Conservation (phyloP, 37 sponge, comb jelly and placozoan genomes). For the Diacarnus erythraeanus region DNA sequence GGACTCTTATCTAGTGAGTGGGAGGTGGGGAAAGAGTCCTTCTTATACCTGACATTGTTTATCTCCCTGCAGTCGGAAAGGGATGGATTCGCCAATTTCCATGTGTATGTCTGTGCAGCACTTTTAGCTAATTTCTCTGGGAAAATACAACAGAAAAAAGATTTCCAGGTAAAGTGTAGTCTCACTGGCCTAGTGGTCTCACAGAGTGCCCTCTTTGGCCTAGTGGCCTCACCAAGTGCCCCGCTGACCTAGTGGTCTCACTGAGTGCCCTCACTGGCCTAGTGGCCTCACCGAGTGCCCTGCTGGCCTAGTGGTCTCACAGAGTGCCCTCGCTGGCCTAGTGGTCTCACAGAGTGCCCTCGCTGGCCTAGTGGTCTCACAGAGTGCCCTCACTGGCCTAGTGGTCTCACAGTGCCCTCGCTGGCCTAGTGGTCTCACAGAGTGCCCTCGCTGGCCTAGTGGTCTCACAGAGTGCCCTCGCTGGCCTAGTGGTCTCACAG, state of each 20-base stretch:
- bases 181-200: neutral
- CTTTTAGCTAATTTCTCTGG: constrained; percentile 78
- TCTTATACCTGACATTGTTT: neutral
- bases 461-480: neutral
- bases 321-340: neutral
- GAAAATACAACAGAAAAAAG: constrained; percentile 51
- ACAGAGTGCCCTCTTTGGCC: neutral
- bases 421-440: neutral
- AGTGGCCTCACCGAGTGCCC: neutral
- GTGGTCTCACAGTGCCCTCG: neutral
- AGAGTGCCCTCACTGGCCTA: neutral
- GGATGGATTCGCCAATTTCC: constrained; percentile 87
- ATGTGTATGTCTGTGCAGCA: constrained; percentile 94
- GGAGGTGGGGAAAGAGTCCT: neutral
- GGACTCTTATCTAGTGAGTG: constrained; percentile 89
- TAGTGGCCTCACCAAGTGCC: neutral
- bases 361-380: neutral
- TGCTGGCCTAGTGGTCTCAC: neutral
- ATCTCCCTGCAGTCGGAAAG: constrained; percentile 66
- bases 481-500: neutral
- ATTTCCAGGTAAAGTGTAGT: constrained; percentile 75
- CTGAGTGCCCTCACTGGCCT: neutral
- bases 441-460: neutral
- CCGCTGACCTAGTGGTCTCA: neutral
- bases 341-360: neutral